Base-by-base conservation (phyloP, 2,113 vertebrate genomes). In the Trichomycterus rosablanca region DNA sequence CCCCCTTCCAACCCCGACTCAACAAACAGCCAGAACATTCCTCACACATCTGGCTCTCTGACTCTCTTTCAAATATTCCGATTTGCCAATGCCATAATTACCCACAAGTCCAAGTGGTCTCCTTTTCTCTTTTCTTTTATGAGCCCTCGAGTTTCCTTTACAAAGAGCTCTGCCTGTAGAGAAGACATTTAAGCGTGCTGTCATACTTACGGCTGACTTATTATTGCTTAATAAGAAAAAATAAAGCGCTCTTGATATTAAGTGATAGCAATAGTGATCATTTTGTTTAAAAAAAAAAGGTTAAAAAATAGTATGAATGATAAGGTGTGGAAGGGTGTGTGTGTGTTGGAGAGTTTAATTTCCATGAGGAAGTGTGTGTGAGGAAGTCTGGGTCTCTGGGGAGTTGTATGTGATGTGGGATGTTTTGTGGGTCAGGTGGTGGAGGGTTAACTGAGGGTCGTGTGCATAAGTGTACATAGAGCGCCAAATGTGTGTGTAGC, bases 1-100 rank as follows among this genome's bases (percentile, higher is more conserved):
- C n/a, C 59, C 63, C 71, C 72, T 61, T 64, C 56, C 72, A 43
- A 57, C 35, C 34, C 46, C 65, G 54, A 8, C 60, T 65, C 72
- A 59, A 73, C 75, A 72, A 79, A 68, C 76, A 83, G 83, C 82
- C 83, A 86, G 82, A 78, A 83, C 84, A 88, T 88, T 89, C 86
- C 85, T 81, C 72, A 74, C 79, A 87, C 87, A 88, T 89, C 85
- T 89, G 85, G 87, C 72, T 75, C 59, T 72, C 28, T 49, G 80
- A 77, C 51, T 79, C 75, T 42, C 80, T 72, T 44, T 50, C 11
- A 56, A 62, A 76, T 75, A 76, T 76, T 76, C 78, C 78, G 59
- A 54, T 62, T 59, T 22, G 61, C 24, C 39, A 64, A 50, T 61
- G 71, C 78, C 71, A 66, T 83, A 84, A 85, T 86, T 84, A 87